phyloP scores from a whole-genome alignment of 2,113 vertebrate species.

The Ceuthmochares aereus region DNA sequence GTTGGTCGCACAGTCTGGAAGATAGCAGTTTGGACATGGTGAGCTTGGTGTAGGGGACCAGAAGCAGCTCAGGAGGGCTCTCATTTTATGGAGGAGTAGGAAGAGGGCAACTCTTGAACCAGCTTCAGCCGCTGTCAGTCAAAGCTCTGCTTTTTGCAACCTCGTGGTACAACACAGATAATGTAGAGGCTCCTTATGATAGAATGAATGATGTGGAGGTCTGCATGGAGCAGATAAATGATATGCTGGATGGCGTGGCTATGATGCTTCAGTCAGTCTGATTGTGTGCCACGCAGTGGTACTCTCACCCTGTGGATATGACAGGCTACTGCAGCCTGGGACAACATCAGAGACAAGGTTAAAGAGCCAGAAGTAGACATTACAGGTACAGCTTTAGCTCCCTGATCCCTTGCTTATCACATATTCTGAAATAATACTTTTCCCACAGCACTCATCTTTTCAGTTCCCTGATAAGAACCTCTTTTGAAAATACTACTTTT shows the following conservation, averaged over 20 bases:
- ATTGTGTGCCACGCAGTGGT: not conserved
- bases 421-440: not conserved
- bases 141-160: not conserved
- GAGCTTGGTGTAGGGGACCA: not conserved
- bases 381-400: not conserved
- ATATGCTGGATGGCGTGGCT: not conserved
- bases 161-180: not conserved
- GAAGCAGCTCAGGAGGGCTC: not conserved
- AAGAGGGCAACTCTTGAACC: not conserved
- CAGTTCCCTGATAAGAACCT: not conserved
- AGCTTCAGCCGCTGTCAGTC: not conserved
- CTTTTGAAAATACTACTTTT: not conserved
- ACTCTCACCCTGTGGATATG: not conserved
- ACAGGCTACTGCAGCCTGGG: not conserved
- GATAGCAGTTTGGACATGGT: not conserved
- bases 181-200: fast-evolving
- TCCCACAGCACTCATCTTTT: not conserved
- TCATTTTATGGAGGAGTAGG: fast-evolving
- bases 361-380: not conserved
- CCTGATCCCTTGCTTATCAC: not conserved
- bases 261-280: not conserved
- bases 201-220: not conserved
- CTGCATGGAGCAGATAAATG: not conserved
- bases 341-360: not conserved
- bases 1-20: not conserved